These are phyloP conservation scores for Alaudala cheleensis DNA, from an alignment of 2,113 vertebrate species.

Conservation along the genomic window DNA sequence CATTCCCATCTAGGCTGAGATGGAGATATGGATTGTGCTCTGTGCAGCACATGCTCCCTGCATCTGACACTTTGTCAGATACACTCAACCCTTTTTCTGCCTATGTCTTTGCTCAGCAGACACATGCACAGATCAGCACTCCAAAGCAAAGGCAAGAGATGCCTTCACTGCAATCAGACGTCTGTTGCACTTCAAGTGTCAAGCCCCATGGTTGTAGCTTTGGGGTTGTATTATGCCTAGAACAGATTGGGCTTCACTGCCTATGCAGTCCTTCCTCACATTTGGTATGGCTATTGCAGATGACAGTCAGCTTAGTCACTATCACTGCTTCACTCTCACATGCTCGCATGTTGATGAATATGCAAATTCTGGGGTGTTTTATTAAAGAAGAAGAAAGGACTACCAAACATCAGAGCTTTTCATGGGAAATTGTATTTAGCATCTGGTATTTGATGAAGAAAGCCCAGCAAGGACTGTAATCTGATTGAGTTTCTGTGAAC, in stretches of 20 bases:
- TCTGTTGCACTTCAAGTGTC: not conserved
- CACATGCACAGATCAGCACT: not conserved
- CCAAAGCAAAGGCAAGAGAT: not conserved
- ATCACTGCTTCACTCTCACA: not conserved
- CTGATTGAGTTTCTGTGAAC: not conserved
- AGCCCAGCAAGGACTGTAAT: not conserved
- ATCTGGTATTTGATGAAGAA: not conserved
- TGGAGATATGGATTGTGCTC: not conserved
- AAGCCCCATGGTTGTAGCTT: not conserved
- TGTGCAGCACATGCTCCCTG: not conserved
- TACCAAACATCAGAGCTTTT: not conserved
- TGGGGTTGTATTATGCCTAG: not conserved
- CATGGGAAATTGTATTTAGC: not conserved
- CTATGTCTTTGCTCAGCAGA: not conserved
- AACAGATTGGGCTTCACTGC: not conserved
- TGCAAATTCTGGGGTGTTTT: not conserved
- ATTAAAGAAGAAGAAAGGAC: not conserved
- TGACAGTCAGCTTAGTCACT: not conserved
- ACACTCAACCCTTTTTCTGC: not conserved
- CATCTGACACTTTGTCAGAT: not conserved
- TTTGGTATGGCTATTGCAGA: not conserved
- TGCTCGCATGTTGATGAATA: not conserved
- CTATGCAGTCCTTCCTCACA: not conserved
- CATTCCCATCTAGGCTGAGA: not conserved
- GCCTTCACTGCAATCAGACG: not conserved